Evolutionary conservation across 2,888 invertebrate species (phyloP).

Genomic region (Charanyca ferruginea): DNA sequence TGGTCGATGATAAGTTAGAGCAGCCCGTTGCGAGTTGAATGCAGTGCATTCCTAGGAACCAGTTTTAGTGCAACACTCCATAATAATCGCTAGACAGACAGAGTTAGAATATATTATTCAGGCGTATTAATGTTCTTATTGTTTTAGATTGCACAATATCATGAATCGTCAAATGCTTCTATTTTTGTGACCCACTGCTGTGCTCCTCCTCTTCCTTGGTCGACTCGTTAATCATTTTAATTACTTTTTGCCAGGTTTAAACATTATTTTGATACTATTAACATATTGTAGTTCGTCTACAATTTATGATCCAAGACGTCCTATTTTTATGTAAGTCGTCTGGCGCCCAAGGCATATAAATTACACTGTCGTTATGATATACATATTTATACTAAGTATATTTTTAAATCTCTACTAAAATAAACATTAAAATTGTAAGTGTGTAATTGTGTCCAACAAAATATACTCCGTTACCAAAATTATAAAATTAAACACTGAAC

Average conservation of each 20-base stretch:
- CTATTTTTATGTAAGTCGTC: neutral
- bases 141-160: slow-evolving; percentile 30
- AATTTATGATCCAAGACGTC: no score
- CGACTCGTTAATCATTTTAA: no score
- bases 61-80: slow-evolving; percentile 76
- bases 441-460: neutral
- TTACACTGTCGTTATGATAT: no score
- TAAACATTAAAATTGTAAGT: neutral
- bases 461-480: slow-evolving; percentile 10
- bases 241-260: neutral
- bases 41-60: slow-evolving; percentile 83
- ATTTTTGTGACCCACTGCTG: no score
- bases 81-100: slow-evolving; percentile 55
- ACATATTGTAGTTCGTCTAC: no score
- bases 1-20: slow-evolving; percentile 69
- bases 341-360: no score
- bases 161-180: slow-evolving; percentile 14
- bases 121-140: slow-evolving; percentile 39
- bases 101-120: slow-evolving; percentile 50
- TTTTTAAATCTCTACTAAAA: neutral
- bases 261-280: no score
- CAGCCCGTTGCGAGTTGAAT: slow-evolving; percentile 65
- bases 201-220: no score
- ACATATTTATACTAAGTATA: no score
- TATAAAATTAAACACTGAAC: slow-evolving; percentile 20